These are phyloP conservation scores for Pelecanoides urinatrix DNA, from an alignment of 2,113 vertebrate genomes.

Conservation along the genomic window DNA sequence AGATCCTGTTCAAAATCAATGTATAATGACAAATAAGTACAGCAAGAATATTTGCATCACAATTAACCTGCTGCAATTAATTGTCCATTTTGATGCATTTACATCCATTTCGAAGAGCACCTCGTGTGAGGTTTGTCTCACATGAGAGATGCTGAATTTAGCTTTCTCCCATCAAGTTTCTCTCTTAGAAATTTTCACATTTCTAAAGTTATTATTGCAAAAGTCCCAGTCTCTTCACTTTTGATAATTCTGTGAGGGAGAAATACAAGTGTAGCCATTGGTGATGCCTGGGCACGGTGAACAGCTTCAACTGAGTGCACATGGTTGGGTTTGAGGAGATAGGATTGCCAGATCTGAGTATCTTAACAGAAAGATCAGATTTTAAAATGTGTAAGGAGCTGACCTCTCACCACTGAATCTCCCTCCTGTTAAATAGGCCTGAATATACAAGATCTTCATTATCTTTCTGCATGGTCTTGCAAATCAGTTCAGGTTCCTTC, in stretches of 20 bases:
- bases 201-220: not conserved
- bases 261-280: not conserved
- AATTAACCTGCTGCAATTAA: not conserved
- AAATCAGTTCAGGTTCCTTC: not conserved
- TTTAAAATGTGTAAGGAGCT: not conserved
- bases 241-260: not conserved
- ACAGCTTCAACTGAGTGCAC: not conserved
- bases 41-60: not conserved
- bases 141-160: not conserved
- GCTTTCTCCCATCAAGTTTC: fast-evolving
- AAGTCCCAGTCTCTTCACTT: not conserved
- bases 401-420: not conserved
- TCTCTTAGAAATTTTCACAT: not conserved
- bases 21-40: not conserved
- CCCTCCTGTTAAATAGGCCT: not conserved
- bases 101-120: not conserved
- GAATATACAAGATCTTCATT: not conserved
- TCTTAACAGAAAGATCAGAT: not conserved
- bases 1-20: not conserved
- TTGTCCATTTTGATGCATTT: not conserved
- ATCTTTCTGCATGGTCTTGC: not conserved
- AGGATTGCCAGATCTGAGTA: not conserved
- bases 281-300: not conserved
- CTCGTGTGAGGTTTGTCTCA: not conserved
- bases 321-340: not conserved